A percentile compares a stretch with the other conserved stretches of the same genome.
Evolutionary conservation across 30 jellyfish, hydroid and myxozoan species (phyloP).

Genomic region (Nemopilema nomurai): DNA sequence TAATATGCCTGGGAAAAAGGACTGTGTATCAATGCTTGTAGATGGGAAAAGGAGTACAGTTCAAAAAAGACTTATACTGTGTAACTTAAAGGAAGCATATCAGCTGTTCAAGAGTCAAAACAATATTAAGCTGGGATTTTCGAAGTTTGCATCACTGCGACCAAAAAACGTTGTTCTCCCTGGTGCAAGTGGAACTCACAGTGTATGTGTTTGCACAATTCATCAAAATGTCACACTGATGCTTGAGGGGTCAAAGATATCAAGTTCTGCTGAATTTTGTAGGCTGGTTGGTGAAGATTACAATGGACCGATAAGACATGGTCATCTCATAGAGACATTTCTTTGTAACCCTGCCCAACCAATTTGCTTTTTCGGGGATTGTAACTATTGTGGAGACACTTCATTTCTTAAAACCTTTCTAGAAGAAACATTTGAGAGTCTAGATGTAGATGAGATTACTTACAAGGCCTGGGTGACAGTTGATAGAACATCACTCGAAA

Average conservation of each 20-base stretch:
- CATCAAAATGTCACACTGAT: neutral
- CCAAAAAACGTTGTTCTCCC: slow-evolving; percentile 16
- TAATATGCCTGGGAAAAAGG: slow-evolving; percentile 31
- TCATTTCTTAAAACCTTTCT: neutral
- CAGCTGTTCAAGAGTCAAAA: neutral
- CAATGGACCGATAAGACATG: neutral
- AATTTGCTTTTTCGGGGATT: neutral
- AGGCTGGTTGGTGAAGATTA: slow-evolving; percentile 6
- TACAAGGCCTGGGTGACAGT: too few species aligned
- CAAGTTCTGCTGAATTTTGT: neutral
- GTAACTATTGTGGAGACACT: neutral
- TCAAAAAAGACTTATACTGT: slow-evolving; percentile 4
- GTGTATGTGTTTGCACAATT: too few species aligned
- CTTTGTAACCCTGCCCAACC: neutral
- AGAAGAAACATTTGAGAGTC: neutral
- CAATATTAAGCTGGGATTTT: slow-evolving; percentile 7
- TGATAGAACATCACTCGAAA: slow-evolving; percentile 34
- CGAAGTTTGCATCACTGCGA: slow-evolving; percentile 28
- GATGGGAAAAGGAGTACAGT: slow-evolving; percentile 2
- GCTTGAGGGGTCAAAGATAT: slow-evolving; percentile 1
- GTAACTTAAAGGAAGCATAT: neutral
- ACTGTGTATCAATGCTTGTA: slow-evolving; percentile 20
- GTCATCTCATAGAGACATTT: neutral
- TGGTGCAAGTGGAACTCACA: slow-evolving; percentile 40
- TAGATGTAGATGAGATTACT: neutral